Evolutionary conservation across 2,797 vertebrate species (phyloP), one percentile per base, ranked within the genome.

Genomic region (Gambelia wislizenii): DNA sequence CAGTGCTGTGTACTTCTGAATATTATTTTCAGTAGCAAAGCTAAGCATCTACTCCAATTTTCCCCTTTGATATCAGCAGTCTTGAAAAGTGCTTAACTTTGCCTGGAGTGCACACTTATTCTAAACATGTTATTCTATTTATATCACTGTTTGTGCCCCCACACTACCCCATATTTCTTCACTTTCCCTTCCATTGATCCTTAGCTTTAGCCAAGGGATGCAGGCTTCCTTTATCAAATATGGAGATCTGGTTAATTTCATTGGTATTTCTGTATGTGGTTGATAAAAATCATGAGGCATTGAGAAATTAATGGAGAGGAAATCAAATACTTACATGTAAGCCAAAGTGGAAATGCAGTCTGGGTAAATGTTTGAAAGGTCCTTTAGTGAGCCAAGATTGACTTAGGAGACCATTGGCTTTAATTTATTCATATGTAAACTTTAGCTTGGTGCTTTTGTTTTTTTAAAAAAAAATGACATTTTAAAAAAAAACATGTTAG

Each of bases 391-490:
- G 54, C 70, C 69, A 81, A 64, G 33, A n/a, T 30, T 74, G 74
- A 81, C 56, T 27, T 85, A 49, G 10, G 54, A 64, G 69, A 67
- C 18, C 18, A 54, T 33, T 64, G 42, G 25, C 44, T 85, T 81
- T 42, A 49, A 61, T 85, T 22, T 89, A 81, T 81, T 85, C 44
- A 36, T 81, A 13, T 49, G 67, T 82, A 80, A 82, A 89, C n/a
- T 74, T 89, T 86, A 86, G 44, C 7, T n/a, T 81, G 44, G 13
- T 27, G 42, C 6, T 79, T n/a, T n/a, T n/a, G n/a, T n/a, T n/a
- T n/a, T n/a, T n/a, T 27, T 79, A 12, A 30, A 42, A n/a, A 13
- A 12, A 36, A 4, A 22, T 18, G 33, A 86, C 47, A 80, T 67
- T 54, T 77, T 77, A 54, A 84, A 75, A 69, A 64, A 67, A 64